Percentiles rank a stretch among this genome's conserved stretches.
These are phyloP conservation scores for Aix galericulata DNA, from an alignment of 2,113 vertebrate species.

Conservation along the genomic window DNA sequence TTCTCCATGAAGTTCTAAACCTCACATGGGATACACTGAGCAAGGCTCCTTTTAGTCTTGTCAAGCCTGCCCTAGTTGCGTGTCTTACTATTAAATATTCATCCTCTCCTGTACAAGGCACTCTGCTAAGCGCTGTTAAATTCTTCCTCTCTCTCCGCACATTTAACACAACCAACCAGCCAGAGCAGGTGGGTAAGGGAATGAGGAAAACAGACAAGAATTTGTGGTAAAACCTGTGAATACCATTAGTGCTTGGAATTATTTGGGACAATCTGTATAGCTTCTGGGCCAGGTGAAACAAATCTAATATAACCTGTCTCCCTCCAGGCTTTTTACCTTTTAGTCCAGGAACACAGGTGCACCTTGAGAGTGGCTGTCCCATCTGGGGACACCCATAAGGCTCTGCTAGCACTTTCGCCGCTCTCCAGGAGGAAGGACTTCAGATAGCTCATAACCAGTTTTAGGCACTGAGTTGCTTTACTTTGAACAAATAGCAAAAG, in stretches of 20 bases:
- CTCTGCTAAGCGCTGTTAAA: not conserved
- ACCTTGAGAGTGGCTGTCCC: not conserved
- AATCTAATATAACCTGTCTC: not conserved
- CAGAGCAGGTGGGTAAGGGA: not conserved
- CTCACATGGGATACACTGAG: not conserved
- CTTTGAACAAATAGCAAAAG: not conserved
- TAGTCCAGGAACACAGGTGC: not conserved
- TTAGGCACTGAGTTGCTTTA: not conserved
- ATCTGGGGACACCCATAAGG: not conserved
- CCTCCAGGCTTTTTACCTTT: not conserved
- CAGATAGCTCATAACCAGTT: too few relatives aligned
- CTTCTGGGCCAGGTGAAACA: not conserved
- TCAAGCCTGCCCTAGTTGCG: not conserved
- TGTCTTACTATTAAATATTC: not conserved
- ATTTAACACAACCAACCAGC: not conserved
- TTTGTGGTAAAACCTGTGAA: not conserved
- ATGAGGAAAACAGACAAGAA: not conserved
- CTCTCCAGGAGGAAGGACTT: not conserved
- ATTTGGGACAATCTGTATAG: not conserved
- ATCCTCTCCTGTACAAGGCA: too few relatives aligned
- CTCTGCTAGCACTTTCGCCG: not conserved
- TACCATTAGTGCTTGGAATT: not conserved
- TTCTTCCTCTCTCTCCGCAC: not conserved
- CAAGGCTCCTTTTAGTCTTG: not conserved
- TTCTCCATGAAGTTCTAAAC: not conserved